Evolutionary conservation across 2,888 invertebrate species (phyloP), one percentile per base, ranked within the genome.

Genomic region (Tachina fera): DNA sequence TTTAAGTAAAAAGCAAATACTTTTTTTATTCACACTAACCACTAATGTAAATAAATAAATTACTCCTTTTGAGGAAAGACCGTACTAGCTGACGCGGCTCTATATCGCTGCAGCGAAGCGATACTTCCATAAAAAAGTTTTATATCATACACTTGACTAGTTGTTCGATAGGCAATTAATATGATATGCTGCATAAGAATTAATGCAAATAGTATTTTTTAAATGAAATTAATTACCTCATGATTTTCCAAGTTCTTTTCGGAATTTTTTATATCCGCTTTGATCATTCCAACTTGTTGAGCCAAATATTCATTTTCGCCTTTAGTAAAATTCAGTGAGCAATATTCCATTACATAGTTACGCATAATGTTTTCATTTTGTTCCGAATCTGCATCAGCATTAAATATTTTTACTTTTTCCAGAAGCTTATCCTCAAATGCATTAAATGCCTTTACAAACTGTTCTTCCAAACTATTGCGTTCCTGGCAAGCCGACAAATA

Each of bases 331-430:
- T 90, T 91, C 0, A 88, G 83, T 67, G 89, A 88, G 84, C 90
- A 92, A 71, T 91, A 92, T 84, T 92, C 91, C 2, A 92, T 89
- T 22, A 92, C 74, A 86, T 90, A 92, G 14, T 92, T 90, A 10
- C 91, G 90, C 49, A 92, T 91, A 4, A 91, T 89, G 4, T 90
- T 89, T 39, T 92, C 91, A 43, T 88, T 85, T 56, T 86, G 88
- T 9, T 92, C 90, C 5, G 86, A 87, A 9, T 84, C 67, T 10
- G 80, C 56, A 45, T 90, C 90, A 9, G 86, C 88, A 84, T 90
- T 90, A 63, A 91, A 91, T 16, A 88, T 87, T 83, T 89, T 88
- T 0, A 92, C 89, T 83, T 91, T 91, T 68, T 89, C 89, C 47
- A 91, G 89, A 41, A 92, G 87, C 8, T 91, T 90, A 49, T 90